These are phyloP conservation scores for Procambarus virginalis DNA, from an alignment of 1,140 invertebrate species.

Conservation along the genomic window DNA sequence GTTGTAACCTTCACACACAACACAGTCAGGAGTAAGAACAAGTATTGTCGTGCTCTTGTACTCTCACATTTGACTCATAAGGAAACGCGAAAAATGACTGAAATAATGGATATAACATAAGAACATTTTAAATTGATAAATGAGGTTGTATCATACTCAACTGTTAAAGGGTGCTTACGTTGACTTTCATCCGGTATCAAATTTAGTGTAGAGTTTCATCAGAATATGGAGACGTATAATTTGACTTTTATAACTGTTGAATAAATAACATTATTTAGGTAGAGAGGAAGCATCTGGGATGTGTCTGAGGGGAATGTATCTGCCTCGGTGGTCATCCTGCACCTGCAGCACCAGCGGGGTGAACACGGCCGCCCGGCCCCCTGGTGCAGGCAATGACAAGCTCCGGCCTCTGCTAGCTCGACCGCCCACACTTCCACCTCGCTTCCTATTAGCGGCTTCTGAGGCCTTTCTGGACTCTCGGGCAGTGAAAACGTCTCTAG, in stretches of 20 bases:
- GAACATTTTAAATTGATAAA: background rate
- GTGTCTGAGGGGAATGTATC: conserved; percentile 50
- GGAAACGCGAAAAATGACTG: too few relatives aligned
- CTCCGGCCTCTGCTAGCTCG: conserved; percentile 42
- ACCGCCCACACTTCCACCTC: background rate
- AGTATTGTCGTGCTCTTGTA: too few relatives aligned
- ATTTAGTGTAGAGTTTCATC: background rate
- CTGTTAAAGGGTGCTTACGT: background rate
- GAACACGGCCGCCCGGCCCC: conserved; percentile 32
- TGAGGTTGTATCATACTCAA: background rate
- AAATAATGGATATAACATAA: too few relatives aligned
- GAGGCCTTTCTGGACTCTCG: background rate
- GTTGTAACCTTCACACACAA: too few relatives aligned
- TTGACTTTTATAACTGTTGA: background rate
- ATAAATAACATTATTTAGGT: background rate
- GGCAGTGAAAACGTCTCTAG: conserved; percentile 28
- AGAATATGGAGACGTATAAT: background rate
- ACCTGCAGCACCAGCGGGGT: conserved; percentile 42
- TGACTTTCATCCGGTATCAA: background rate
- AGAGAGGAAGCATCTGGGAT: background rate
- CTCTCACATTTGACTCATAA: too few relatives aligned
- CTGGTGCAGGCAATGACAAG: conserved; percentile 34
- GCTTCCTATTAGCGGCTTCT: background rate
- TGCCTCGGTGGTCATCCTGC: conserved; percentile 26
- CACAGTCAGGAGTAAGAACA: too few relatives aligned